Base-by-base conservation (phyloP, 2,888 invertebrate species). In the Tridacna crocea region DNA sequence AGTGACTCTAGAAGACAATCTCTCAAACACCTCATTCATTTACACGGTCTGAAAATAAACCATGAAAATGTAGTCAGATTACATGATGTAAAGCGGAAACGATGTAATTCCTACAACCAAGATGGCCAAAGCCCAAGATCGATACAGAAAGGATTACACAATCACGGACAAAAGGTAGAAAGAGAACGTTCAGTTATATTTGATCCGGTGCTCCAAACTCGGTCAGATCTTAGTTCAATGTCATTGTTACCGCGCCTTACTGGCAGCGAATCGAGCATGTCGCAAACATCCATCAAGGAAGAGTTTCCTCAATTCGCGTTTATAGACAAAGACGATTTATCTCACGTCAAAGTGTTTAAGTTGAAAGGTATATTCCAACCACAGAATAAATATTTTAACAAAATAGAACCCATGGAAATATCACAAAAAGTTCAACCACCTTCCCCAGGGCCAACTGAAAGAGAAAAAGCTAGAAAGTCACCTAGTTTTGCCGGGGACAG, bases 321-420 rank as follows among this genome's bases (percentile, higher is more conserved):
- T 13, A 81, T 89, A 19, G 89, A 88, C 74, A 87, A 85, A 76
- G 87, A 89, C n/a, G 89, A 89, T 74, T 51, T 80, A 22, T 87
- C 87, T 13, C 84, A 82, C 76, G 87, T 89, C 0, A 89, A 89
- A 80, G 87, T 87, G 27, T 89, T 88, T 75, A 89, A 89, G 77
- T 73, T 87, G 48, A 85, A 87, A 65, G 89, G 89, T 51, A 79
- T 89, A 47, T 89, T 87, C 68, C 83, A 83, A 72, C 88, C 87
- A 22, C 88, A 88, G 19, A 89, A 89, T 74, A 89, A 88, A 77
- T 89, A 89, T 65, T 83, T 75, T 19, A 84, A 79, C 27, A 80
- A 80, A n/a, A 84, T 84, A 22, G 84, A 84, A 63, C 77, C 82
- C 22, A 74, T 82, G 19, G 79, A 82, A 24, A 73, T 82, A 47